Percentiles rank a stretch among this genome's conserved stretches.
Conservation (phyloP, 2,797 vertebrate genomes). For the Takifugu ocellatus region DNA sequence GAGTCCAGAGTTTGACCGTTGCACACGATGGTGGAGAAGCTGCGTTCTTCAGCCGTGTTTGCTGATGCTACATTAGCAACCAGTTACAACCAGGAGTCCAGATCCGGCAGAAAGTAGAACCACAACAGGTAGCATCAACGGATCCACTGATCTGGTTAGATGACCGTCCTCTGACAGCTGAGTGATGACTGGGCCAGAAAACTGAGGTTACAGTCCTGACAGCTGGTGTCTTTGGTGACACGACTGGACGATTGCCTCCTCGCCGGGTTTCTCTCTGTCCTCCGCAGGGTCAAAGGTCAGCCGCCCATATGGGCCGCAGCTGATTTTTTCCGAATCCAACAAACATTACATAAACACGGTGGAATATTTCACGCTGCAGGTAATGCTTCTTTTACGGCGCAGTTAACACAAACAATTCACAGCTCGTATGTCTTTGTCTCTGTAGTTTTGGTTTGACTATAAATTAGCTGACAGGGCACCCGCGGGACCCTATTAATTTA, state of each 20-base stretch:
- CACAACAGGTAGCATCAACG: too few species aligned
- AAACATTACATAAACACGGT: slow-evolving; percentile 25
- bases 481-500: slow-evolving; percentile 67
- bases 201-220: too few species aligned
- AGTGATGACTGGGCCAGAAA: too few species aligned
- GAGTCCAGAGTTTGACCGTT: too few species aligned
- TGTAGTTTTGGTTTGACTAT: slow-evolving; percentile 77
- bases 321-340: slow-evolving; percentile 67
- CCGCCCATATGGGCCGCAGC: slow-evolving; percentile 88
- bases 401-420: slow-evolving; percentile 81
- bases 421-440: slow-evolving; percentile 82
- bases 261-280: slow-evolving; percentile 36
- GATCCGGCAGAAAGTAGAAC: too few species aligned
- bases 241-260: slow-evolving; percentile 18
- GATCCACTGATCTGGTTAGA: too few species aligned
- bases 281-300: slow-evolving; percentile 36
- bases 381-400: slow-evolving; percentile 75
- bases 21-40: too few species aligned
- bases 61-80: too few species aligned
- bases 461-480: slow-evolving; percentile 77
- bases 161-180: too few species aligned
- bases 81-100: too few species aligned
- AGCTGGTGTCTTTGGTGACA: too few species aligned
- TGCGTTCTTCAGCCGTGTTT: too few species aligned
- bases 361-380: slow-evolving; percentile 27